phyloP scores from a whole-genome alignment of 2,113 vertebrate species.

The Cyanoderma ruficeps region DNA sequence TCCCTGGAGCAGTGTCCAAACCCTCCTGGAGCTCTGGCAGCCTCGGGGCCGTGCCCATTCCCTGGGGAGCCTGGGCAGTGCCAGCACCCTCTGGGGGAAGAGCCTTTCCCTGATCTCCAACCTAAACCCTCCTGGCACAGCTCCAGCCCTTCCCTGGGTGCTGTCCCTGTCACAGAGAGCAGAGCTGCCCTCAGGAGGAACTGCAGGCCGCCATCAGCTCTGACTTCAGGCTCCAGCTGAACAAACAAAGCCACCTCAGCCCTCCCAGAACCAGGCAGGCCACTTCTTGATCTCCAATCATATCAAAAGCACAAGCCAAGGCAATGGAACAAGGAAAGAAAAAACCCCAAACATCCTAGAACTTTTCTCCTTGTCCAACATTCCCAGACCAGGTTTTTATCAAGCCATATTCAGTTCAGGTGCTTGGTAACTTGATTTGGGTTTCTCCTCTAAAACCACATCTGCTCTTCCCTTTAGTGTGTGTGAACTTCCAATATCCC shows the following conservation, averaged over 20 bases:
- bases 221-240: not conserved
- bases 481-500: fast-evolving
- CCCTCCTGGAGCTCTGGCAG: not conserved
- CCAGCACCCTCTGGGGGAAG: not conserved
- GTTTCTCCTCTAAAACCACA: not conserved
- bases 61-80: not conserved
- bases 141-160: fast-evolving
- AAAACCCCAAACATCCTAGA: too few species aligned
- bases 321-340: not conserved
- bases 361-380: not conserved
- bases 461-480: not conserved
- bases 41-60: not conserved
- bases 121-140: not conserved
- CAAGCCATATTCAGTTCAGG: not conserved
- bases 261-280: not conserved
- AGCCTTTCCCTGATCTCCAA: fast-evolving
- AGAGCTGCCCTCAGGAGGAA: not conserved
- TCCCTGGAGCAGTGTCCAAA: fast-evolving
- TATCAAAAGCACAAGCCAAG: not conserved
- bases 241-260: not conserved
- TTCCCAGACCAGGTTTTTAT: not conserved
- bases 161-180: not conserved
- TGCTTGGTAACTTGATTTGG: not conserved
- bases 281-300: not conserved
- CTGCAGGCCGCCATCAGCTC: not conserved